Percentiles rank a stretch among this genome's conserved stretches.
These are phyloP conservation scores for Cyprinodon diabolis DNA, from an alignment of 2,797 vertebrate genomes.

Conservation along the genomic window DNA sequence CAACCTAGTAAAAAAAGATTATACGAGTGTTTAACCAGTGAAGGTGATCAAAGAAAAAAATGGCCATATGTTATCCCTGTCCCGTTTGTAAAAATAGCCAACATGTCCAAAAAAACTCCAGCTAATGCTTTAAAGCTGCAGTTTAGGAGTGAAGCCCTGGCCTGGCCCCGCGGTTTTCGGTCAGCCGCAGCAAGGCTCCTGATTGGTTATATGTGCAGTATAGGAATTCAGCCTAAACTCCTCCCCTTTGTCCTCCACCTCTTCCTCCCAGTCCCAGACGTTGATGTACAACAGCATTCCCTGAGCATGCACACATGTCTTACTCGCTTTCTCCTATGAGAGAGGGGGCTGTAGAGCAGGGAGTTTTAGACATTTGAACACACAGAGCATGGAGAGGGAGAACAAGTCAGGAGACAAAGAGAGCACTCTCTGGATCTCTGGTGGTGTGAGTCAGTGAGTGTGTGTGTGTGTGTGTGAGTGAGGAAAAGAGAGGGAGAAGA, in stretches of 20 bases:
- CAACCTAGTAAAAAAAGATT: background rate
- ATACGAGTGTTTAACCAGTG: background rate
- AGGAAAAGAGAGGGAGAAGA: background rate
- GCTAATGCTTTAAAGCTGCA: slow-evolving; percentile 74
- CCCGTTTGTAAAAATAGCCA: slow-evolving; percentile 20
- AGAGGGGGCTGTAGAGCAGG: slow-evolving; percentile 33
- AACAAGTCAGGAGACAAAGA: slow-evolving; percentile 56
- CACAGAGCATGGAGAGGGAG: slow-evolving; percentile 51
- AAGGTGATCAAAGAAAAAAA: background rate
- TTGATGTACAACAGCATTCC: slow-evolving; percentile 74
- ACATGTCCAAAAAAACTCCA: slow-evolving; percentile 42
- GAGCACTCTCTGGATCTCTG: slow-evolving; percentile 43
- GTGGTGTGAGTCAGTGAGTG: slow-evolving; percentile 27
- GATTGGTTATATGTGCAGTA: slow-evolving; percentile 77
- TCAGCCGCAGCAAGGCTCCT: slow-evolving; percentile 66
- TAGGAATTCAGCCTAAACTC: slow-evolving; percentile 86
- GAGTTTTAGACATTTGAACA: slow-evolving; percentile 51
- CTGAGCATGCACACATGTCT: slow-evolving; percentile 40
- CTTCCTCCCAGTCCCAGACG: slow-evolving; percentile 62
- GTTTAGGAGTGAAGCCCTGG: slow-evolving; percentile 63
- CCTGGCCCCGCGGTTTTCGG: slow-evolving; percentile 72
- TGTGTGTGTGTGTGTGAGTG: background rate
- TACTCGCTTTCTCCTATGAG: slow-evolving; percentile 22
- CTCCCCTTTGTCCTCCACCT: slow-evolving; percentile 65
- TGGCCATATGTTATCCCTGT: background rate